Conservation (phyloP, 1,140 invertebrate species). For the Rhizoglyphus robini region DNA sequence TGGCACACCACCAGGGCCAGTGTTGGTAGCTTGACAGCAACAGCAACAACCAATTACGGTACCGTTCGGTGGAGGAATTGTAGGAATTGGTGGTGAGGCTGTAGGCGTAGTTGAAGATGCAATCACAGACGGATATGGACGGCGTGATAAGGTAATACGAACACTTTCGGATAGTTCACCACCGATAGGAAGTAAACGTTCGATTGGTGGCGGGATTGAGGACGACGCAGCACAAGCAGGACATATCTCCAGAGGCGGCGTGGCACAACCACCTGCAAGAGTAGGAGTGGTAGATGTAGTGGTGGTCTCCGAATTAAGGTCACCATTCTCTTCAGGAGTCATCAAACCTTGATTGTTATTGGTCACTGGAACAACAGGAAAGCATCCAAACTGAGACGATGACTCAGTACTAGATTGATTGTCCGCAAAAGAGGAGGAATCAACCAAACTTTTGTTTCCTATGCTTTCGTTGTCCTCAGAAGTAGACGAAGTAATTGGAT, state of each 20-base stretch:
- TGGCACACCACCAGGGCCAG: not conserved
- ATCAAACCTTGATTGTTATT: no score
- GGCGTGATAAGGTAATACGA: not conserved
- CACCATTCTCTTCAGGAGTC: not conserved
- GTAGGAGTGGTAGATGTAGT: not conserved
- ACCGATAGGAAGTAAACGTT: slow-evolving; percentile 55
- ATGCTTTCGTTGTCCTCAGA: no score
- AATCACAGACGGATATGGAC: slow-evolving; percentile 12
- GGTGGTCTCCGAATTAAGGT: not conserved
- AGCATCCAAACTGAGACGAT: no score
- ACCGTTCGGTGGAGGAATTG: not conserved
- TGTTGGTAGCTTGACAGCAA: not conserved
- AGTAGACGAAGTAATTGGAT: no score
- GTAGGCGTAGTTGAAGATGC: slow-evolving; percentile 1
- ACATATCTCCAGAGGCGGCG: slow-evolving; percentile 42
- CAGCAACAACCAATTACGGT: slow-evolving; percentile 12
- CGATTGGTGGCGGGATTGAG: slow-evolving; percentile 27
- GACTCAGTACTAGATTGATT: no score
- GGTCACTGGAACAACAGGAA: no score
- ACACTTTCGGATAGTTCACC: slow-evolving; percentile 5
- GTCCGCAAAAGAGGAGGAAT: no score
- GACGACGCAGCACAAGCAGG: not conserved
- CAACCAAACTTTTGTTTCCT: no score
- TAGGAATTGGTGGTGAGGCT: not conserved
- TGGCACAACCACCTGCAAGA: not conserved